Evolutionary conservation across 2,888 invertebrate species (phyloP).

Genomic region (Apotomis capreana): DNA sequence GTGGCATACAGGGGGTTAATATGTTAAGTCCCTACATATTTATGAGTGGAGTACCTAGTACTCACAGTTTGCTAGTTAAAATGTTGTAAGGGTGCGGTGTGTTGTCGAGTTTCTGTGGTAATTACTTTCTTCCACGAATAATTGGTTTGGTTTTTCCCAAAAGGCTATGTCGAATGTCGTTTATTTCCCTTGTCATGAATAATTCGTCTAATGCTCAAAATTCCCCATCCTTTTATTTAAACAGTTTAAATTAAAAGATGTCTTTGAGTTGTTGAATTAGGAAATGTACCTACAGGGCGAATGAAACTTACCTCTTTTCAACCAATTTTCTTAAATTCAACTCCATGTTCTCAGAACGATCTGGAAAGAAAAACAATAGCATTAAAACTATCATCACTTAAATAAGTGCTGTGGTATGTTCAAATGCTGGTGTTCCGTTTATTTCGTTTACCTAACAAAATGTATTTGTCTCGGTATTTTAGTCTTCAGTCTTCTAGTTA

Average conservation of each 20-base stretch:
- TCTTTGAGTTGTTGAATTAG: not conserved
- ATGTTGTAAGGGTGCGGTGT: no score
- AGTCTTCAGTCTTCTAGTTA: no score
- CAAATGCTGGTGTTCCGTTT: no score
- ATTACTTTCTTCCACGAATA: not conserved
- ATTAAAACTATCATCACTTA: not conserved
- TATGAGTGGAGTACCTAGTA: no score
- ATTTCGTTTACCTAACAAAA: no score
- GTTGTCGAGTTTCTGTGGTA: not conserved
- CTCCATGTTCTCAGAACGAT: slow-evolving; percentile 9
- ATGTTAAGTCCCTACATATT: no score
- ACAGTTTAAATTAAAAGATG: not conserved
- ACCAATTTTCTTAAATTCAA: not conserved
- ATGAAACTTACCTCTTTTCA: slow-evolving; percentile 20
- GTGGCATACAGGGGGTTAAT: no score
- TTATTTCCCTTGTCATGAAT: not conserved
- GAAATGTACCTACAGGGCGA: not conserved
- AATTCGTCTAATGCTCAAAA: not conserved
- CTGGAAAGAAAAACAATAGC: slow-evolving; percentile 16
- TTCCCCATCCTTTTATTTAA: not conserved
- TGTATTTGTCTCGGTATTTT: no score
- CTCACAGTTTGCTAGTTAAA: no score
- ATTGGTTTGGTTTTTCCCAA: not conserved
- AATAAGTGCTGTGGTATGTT: no score
- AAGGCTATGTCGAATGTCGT: not conserved